Conservation (phyloP, 2,888 invertebrate genomes). For the Idaea biselata region DNA sequence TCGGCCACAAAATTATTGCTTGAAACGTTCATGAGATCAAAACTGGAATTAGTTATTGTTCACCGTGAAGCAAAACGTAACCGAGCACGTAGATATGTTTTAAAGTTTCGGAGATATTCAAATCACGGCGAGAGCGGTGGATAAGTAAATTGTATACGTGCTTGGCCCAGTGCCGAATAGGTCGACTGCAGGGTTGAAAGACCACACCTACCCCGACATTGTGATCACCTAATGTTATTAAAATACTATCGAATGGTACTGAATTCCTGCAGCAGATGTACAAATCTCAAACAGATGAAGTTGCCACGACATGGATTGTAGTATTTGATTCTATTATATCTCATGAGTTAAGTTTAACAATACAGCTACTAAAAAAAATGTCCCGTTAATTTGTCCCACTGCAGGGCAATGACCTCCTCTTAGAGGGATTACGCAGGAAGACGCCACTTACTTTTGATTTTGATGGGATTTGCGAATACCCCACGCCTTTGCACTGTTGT, state of each 20-base stretch:
- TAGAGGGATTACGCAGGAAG: no score
- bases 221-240: conserved; percentile 34
- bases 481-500: no score
- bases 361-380: no score
- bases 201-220: conserved; percentile 29
- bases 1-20: background rate
- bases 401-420: no score
- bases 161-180: conserved; percentile 73
- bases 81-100: conserved; percentile 32
- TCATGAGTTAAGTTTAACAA: no score
- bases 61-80: conserved; percentile 6
- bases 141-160: conserved; percentile 78
- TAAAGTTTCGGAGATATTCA: conserved; percentile 62
- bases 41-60: conserved; percentile 11
- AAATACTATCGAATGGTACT: background rate
- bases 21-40: conserved; percentile 2
- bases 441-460: no score
- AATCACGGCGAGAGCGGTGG: conserved; percentile 62
- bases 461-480: no score
- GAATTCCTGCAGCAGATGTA: background rate
- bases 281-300: background rate
- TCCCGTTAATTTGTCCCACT: no score
- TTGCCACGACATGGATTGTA: no score
- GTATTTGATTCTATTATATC: no score
- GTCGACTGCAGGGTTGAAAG: conserved; percentile 42